Evolutionary conservation across 1,140 invertebrate genomes (phyloP), one percentile per base, ranked within the genome.

Genomic region (Leguminivora glycinivorella): DNA sequence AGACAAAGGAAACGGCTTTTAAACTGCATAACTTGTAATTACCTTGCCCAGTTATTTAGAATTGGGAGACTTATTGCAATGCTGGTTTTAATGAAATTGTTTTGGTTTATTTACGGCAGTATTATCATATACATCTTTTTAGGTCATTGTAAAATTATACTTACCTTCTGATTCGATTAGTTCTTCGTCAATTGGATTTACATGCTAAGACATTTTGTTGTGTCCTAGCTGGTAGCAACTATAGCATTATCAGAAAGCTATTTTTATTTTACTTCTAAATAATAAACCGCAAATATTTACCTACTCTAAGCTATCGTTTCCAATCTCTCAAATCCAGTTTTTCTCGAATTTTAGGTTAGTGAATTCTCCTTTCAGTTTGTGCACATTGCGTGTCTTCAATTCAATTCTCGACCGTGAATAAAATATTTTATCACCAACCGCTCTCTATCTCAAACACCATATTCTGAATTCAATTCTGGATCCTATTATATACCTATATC

Each of bases 401-500:
- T 52, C 47, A 52, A 52, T 22, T 52, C 17, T 43, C 47, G 1
- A 52, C 47, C 19, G 47, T 52, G 47, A 52, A 22, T 52, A 52
- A 52, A 63, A 63, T 63, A 63, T 63, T 63, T 63, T 29, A 63
- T 52, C 25, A 29, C 58, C 58, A 17, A n/a, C 19, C 25, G 26
- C 58, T 63, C 58, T 26, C 56, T 24, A 56, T 56, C 40, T 52
- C 25, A 29, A 31, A 31, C 58, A 63, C 25, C n/a, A 60, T 60
- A 63, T 31, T 63, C 58, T 17, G 26, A 63, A 63, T 31, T 63
- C 25, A 63, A 63, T 63, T 29, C n/a, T 17, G 26, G 24, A 29
- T 63, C 58, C n/a, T 63, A 63, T 63, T 63, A 67, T 74, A 75
- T 75, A 75, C 75, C 72, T 26, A 71, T 22, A 78, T 76, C 76